Evolutionary conservation across 2,888 invertebrate species (phyloP).

Genomic region (Smittia aterrima): DNA sequence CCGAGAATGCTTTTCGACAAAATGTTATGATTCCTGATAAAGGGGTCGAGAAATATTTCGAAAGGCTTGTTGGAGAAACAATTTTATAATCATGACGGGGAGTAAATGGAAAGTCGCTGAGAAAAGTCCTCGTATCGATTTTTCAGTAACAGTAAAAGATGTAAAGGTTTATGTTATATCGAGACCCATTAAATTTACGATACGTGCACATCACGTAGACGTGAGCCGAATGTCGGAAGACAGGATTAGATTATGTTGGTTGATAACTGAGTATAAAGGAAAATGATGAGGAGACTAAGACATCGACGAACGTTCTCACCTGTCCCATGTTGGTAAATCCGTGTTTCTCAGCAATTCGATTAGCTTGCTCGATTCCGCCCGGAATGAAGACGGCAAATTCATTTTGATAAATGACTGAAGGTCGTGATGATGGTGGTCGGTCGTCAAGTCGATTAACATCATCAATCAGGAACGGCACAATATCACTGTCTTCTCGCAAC

Average conservation of each 20-base stretch:
- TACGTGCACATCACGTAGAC: slow-evolving; percentile 5
- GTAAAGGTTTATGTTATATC: neutral
- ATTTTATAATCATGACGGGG: neutral
- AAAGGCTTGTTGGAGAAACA: neutral
- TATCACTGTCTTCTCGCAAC: slow-evolving; percentile 5
- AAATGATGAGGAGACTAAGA: too few species aligned
- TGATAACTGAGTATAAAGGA: neutral
- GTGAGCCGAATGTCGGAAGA: neutral
- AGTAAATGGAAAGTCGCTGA: neutral
- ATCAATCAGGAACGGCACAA: neutral
- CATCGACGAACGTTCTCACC: too few species aligned
- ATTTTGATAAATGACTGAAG: slow-evolving; percentile 66
- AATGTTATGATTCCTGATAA: neutral
- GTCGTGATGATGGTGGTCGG: slow-evolving; percentile 22
- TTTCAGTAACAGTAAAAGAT: slow-evolving; percentile 34
- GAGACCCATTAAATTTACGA: slow-evolving; percentile 5
- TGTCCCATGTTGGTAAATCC: slow-evolving; percentile 85
- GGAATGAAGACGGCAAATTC: slow-evolving; percentile 86
- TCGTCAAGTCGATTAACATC: neutral
- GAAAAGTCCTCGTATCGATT: slow-evolving; percentile 28
- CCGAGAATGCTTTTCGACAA: neutral
- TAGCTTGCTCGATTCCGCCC: slow-evolving; percentile 67
- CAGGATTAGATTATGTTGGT: neutral
- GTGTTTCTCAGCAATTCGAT: slow-evolving; percentile 75
- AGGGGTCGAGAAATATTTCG: neutral